A percentile compares a stretch with the other conserved stretches of the same genome.
These are phyloP conservation scores for Petrolisthes manimaculis DNA, from an alignment of 2,888 invertebrate species.

Conservation along the genomic window DNA sequence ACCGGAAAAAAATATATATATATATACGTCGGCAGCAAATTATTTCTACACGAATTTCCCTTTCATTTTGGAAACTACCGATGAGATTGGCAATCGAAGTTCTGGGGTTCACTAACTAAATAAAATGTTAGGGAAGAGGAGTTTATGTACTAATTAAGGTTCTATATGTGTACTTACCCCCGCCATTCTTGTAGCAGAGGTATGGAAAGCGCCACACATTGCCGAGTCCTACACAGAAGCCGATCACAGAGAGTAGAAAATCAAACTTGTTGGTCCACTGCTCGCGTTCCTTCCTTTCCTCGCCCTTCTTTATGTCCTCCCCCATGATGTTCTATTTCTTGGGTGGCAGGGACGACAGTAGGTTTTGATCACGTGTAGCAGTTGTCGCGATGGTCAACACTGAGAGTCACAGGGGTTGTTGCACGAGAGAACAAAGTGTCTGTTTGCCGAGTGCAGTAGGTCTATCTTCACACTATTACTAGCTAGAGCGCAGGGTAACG, in stretches of 20 bases:
- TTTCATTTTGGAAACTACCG: too few relatives aligned
- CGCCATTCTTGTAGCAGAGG: constrained; percentile 65
- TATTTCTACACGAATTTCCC: too few relatives aligned
- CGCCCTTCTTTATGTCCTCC: constrained; percentile 34
- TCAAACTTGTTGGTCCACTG: constrained; percentile 63
- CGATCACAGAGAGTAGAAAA: constrained; percentile 63
- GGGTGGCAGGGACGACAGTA: neutral
- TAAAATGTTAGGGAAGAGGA: too few relatives aligned
- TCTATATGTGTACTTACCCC: constrained; percentile 54
- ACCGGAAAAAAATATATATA: too few relatives aligned
- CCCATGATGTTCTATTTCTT: constrained; percentile 16
- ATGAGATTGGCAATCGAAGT: too few relatives aligned
- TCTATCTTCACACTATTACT: too few relatives aligned
- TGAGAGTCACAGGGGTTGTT: neutral
- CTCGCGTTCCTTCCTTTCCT: constrained; percentile 52
- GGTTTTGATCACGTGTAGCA: neutral
- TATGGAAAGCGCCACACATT: constrained; percentile 66
- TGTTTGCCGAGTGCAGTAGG: neutral
- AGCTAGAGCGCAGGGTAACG: too few relatives aligned
- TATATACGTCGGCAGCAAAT: too few relatives aligned
- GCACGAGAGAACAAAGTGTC: neutral
- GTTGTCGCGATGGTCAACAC: neutral
- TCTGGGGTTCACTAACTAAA: too few relatives aligned
- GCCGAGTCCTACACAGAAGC: constrained; percentile 65
- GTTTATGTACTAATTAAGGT: neutral